These are phyloP conservation scores for Atopsyche davidsoni DNA, from an alignment of 1,140 invertebrate species.

Conservation along the genomic window DNA sequence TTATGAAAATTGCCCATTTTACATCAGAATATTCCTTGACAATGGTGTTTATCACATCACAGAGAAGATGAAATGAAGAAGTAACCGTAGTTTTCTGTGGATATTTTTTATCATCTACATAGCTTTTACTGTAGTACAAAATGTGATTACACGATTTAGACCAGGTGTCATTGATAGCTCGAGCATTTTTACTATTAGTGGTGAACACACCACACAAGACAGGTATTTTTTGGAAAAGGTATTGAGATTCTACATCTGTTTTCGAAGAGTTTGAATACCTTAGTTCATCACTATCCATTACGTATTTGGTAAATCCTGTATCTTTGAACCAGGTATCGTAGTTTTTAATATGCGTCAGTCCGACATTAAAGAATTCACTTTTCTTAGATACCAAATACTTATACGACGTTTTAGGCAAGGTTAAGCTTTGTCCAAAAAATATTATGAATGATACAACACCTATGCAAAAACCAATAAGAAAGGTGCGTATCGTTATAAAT, in stretches of 20 bases:
- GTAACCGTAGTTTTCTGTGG: constrained; percentile 19
- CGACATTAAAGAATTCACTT: no score
- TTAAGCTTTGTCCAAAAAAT: no score
- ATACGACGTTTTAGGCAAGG: no score
- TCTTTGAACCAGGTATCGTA: constrained; percentile 13
- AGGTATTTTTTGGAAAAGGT: constrained; percentile 9
- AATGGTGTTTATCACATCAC: constrained; percentile 39
- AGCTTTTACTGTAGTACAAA: constrained; percentile 20
- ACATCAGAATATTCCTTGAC: constrained; percentile 30
- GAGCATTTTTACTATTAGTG: constrained; percentile 12
- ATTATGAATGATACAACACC: constrained; percentile 10
- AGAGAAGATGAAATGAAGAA: constrained; percentile 47
- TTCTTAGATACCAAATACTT: no score
- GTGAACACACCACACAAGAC: constrained; percentile 23
- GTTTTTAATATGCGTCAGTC: neutral
- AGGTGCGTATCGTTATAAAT: constrained; percentile 14
- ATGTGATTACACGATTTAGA: constrained; percentile 20
- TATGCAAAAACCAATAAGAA: constrained; percentile 16
- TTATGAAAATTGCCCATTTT: constrained; percentile 47
- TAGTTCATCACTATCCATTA: constrained; percentile 18
- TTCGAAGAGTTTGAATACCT: constrained; percentile 5
- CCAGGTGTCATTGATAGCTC: constrained; percentile 23
- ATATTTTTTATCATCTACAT: constrained; percentile 5
- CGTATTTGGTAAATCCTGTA: constrained; percentile 1
- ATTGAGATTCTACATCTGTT: constrained; percentile 11